phyloP scores from a whole-genome alignment of 1,140 invertebrate genomes.

The Augochlora pura region DNA sequence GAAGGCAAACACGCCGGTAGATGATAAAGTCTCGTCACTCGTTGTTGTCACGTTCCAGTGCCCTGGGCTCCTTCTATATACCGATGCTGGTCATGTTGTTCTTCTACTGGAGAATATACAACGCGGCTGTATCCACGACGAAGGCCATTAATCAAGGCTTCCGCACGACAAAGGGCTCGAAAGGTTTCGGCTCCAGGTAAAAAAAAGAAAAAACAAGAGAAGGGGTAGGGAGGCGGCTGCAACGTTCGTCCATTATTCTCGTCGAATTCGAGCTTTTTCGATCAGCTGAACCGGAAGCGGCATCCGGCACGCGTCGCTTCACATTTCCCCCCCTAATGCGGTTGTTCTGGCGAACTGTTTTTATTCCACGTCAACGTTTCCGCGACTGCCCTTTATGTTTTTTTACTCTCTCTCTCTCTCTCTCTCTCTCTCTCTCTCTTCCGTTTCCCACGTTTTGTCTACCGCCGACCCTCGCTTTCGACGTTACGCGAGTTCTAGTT shows the following conservation, averaged over 20 bases:
- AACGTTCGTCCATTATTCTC: not conserved
- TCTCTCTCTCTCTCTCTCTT: not conserved
- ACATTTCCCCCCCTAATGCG: not conserved
- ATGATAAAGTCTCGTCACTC: not conserved
- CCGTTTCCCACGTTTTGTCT: not conserved
- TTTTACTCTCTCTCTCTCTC: not conserved
- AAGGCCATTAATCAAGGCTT: conserved; percentile 95
- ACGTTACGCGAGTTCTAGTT: no score
- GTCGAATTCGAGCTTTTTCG: conserved; percentile 4
- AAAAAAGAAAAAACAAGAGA: no score
- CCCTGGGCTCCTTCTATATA: conserved; percentile 96
- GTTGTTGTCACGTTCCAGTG: conserved; percentile 82
- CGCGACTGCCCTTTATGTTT: not conserved
- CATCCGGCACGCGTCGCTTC: conserved; percentile 4
- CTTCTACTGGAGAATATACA: conserved; percentile 98
- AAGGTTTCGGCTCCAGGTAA: conserved; percentile 76
- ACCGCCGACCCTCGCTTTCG: no score
- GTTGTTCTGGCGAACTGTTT: not conserved
- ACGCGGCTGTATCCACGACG: conserved; percentile 93
- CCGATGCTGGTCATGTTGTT: conserved; percentile 98
- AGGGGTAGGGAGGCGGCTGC: not conserved
- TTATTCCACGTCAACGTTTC: conserved; percentile 5
- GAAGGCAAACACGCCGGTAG: no score
- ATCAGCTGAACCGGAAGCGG: conserved; percentile 5
- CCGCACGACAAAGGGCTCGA: conserved; percentile 91